Evolutionary conservation across 2,113 vertebrate genomes (phyloP).

Genomic region (Tilapia sparmanii): DNA sequence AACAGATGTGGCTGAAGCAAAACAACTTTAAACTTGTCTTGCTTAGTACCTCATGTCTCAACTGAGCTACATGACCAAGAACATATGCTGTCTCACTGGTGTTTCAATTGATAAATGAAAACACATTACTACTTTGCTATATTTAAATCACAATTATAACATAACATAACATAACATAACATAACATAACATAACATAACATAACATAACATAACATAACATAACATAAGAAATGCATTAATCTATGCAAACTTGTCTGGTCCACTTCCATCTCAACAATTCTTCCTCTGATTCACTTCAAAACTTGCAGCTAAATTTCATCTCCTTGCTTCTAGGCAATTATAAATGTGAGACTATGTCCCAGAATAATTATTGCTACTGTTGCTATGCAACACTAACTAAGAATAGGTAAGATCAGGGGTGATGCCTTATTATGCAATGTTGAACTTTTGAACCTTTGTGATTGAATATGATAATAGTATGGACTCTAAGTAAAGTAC

Average conservation of each 20-base stretch:
- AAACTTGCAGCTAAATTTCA: not conserved
- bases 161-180: not conserved
- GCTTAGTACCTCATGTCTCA: not conserved
- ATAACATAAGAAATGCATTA: not conserved
- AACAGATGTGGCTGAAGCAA: not conserved
- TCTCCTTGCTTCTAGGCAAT: not conserved
- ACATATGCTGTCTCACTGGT: not conserved
- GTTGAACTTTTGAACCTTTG: not conserved
- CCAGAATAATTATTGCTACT: not conserved
- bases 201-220: not conserved
- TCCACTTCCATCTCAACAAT: not conserved
- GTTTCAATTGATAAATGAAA: not conserved
- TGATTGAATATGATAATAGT: not conserved
- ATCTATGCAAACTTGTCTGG: not conserved
- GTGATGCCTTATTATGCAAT: not conserved
- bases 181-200: not conserved
- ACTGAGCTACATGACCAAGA: not conserved
- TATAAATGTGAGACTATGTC: not conserved
- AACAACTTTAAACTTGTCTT: not conserved
- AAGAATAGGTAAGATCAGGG: not conserved
- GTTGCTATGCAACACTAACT: not conserved
- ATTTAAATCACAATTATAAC: not conserved
- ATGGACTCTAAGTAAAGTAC: not conserved
- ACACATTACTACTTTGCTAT: not conserved
- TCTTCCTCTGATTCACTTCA: not conserved